A percentile compares a stretch with the other conserved stretches of the same genome.
These are phyloP conservation scores for Polypterus bichir DNA, from an alignment of 2,113 vertebrate species.

Conservation along the genomic window DNA sequence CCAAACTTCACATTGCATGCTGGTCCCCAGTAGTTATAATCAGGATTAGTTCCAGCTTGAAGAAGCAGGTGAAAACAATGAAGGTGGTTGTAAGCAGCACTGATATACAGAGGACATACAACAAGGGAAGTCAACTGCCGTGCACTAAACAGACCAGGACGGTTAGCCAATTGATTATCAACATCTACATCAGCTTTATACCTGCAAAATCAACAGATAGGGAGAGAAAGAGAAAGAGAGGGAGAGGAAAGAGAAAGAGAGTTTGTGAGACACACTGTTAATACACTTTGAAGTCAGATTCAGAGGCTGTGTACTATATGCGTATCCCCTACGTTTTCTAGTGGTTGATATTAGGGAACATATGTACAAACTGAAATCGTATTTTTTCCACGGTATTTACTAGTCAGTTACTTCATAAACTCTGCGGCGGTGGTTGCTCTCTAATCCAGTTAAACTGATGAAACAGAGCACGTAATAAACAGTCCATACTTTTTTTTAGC, in stretches of 20 bases:
- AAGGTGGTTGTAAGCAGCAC: conserved; percentile 82
- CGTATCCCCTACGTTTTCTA: no score
- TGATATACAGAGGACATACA: conserved; percentile 85
- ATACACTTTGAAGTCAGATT: not conserved
- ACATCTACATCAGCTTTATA: conserved; percentile 80
- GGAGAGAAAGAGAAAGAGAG: not conserved
- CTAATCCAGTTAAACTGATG: no score
- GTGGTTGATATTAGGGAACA: no score
- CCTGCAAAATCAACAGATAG: conserved; percentile 31
- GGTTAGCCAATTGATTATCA: conserved; percentile 61
- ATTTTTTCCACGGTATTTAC: no score
- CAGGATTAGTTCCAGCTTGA: conserved; percentile 74
- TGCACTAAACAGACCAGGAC: conserved; percentile 40
- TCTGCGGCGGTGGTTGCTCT: no score
- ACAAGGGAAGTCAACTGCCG: conserved; percentile 76
- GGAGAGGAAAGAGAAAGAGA: not conserved
- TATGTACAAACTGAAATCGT: no score
- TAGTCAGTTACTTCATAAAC: no score
- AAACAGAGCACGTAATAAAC: no score
- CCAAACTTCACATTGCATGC: conserved; percentile 62
- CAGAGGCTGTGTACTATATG: no score
- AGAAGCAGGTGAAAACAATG: conserved; percentile 76
- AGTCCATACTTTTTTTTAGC: no score
- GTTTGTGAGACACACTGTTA: no score
- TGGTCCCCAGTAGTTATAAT: conserved; percentile 78